Percentiles rank a stretch among this genome's conserved stretches.
Evolutionary conservation across 2,797 vertebrate species (phyloP).

Genomic region (Psittacula derbiana): DNA sequence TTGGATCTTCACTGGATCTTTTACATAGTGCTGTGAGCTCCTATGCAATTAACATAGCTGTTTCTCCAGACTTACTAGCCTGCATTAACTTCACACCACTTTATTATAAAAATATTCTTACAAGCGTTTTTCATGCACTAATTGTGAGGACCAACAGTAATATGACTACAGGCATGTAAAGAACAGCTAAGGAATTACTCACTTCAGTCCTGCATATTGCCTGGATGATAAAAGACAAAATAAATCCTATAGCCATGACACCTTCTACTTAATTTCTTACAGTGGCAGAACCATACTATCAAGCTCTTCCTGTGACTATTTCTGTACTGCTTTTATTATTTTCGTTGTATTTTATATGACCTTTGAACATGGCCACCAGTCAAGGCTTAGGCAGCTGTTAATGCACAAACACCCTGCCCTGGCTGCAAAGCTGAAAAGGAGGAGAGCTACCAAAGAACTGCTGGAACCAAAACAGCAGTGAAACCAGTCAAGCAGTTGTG

Average conservation of each 20-base stretch:
- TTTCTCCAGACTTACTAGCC: neutral
- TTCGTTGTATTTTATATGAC: neutral
- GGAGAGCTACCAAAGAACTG: neutral
- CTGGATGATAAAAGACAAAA: neutral
- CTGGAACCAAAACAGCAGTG: neutral
- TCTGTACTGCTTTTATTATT: neutral
- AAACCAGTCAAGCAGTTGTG: neutral
- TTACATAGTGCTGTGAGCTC: neutral
- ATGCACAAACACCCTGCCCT: fast-evolving
- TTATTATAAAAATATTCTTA: neutral
- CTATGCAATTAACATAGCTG: neutral
- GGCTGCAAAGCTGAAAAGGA: neutral
- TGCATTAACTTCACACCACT: neutral
- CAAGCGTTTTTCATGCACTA: neutral
- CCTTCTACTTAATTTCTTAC: neutral
- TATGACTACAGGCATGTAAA: neutral
- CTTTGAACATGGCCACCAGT: neutral
- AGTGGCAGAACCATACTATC: neutral
- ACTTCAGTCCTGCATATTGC: neutral
- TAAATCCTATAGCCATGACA: neutral
- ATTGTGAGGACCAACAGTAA: neutral
- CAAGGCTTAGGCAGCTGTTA: neutral
- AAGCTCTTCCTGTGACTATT: neutral
- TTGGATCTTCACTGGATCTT: neutral
- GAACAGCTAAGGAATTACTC: neutral